phyloP scores from a whole-genome alignment of 2,113 vertebrate genomes.

The Gambusia holbrooki region DNA sequence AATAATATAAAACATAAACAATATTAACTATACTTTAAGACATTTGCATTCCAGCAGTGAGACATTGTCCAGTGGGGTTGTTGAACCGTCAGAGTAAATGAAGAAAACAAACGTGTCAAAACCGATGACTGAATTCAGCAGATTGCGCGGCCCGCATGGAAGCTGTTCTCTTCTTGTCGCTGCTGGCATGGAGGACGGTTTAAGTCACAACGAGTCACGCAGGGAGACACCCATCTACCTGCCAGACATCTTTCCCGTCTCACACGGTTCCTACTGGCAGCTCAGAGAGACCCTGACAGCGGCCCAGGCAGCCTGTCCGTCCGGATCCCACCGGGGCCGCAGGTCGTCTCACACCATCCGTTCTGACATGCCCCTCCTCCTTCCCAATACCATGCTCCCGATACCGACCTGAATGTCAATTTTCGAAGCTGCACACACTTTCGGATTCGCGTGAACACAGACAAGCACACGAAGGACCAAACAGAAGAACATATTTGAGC shows the following conservation, averaged over 20 bases:
- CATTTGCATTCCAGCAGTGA: no score
- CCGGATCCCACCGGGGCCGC: slow-evolving; percentile 52
- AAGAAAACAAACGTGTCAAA: slow-evolving; percentile 4
- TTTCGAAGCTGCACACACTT: slow-evolving; percentile 16
- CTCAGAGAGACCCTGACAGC: slow-evolving; percentile 42
- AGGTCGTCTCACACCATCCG: slow-evolving; percentile 47
- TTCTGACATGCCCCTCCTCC: background rate
- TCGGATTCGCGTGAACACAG: slow-evolving; percentile 24
- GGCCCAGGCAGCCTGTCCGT: slow-evolving; percentile 45
- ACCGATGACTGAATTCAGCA: background rate
- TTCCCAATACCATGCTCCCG: slow-evolving; percentile 2
- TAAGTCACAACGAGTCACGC: slow-evolving; percentile 44
- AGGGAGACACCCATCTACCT: slow-evolving; percentile 41
- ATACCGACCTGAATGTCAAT: slow-evolving; percentile 12
- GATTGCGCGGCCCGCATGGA: slow-evolving; percentile 31
- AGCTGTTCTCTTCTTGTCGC: slow-evolving; percentile 25
- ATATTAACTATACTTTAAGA: no score
- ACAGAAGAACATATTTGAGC: slow-evolving; percentile 29
- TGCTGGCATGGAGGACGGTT: slow-evolving; percentile 27
- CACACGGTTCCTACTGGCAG: slow-evolving; percentile 30
- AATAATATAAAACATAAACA: no score
- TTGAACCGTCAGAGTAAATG: slow-evolving; percentile 4
- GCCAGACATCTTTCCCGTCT: slow-evolving; percentile 39
- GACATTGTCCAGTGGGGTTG: no score
- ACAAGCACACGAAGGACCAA: slow-evolving; percentile 13